phyloP scores from a whole-genome alignment of 2,113 vertebrate species.

The Lamprotornis superbus region DNA sequence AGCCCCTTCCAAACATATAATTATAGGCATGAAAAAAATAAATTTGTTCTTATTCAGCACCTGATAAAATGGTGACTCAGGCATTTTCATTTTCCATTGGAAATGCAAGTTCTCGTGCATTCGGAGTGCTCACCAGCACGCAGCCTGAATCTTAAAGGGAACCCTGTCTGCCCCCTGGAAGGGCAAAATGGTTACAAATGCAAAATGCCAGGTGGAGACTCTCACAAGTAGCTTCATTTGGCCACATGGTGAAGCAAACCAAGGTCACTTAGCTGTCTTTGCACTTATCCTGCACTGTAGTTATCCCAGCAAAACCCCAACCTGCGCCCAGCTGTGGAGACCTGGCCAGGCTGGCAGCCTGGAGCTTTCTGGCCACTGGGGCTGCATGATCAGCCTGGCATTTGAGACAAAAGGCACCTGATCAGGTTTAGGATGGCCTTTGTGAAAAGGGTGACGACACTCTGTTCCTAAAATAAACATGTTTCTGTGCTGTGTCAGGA shows the following conservation, averaged over 20 bases:
- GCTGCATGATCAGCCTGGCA: not conserved
- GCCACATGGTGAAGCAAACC: not conserved
- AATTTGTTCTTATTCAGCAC: conserved; percentile 28
- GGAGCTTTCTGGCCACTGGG: not conserved
- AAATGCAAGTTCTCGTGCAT: not conserved
- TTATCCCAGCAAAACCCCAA: not conserved
- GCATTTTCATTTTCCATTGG: conserved; percentile 24
- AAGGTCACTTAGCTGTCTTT: not conserved
- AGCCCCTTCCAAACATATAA: not conserved
- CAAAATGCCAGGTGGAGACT: not conserved
- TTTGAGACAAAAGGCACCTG: not conserved
- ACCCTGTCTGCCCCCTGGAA: not conserved
- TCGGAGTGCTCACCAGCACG: not conserved
- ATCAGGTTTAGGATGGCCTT: not conserved
- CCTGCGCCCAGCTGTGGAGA: not conserved
- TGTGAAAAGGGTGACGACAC: not conserved
- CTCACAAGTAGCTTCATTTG: not conserved
- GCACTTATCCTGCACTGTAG: not conserved
- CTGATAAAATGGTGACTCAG: conserved; percentile 56
- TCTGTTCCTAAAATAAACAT: not conserved
- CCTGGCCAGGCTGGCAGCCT: not conserved
- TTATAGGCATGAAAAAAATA: conserved; percentile 24
- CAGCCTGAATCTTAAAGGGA: not conserved
- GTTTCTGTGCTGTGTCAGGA: not conserved
- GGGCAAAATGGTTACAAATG: not conserved